Percentiles rank a stretch among this genome's conserved stretches.
Conservation (phyloP, 2,797 vertebrate species). For the Acanthis flammea region DNA sequence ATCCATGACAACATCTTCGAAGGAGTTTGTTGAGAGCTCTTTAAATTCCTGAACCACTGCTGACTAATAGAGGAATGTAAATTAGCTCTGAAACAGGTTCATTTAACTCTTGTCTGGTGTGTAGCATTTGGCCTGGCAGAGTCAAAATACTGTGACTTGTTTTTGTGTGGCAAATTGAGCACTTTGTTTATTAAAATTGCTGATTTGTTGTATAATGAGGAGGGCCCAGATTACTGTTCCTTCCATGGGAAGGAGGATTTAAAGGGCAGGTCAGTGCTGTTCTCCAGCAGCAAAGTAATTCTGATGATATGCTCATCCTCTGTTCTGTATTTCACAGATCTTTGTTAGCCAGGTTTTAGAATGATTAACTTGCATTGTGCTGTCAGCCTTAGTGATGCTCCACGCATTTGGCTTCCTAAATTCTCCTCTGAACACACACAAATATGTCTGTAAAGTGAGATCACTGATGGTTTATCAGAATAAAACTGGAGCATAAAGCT, state of each 20-base stretch:
- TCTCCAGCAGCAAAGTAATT: neutral
- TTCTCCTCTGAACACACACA: neutral
- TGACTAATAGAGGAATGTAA: slow-evolving; percentile 4
- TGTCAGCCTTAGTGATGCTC: neutral
- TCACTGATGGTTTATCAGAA: neutral
- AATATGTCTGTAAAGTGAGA: neutral
- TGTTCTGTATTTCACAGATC: neutral
- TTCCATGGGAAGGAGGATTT: neutral
- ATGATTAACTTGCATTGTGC: neutral
- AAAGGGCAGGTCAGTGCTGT: neutral
- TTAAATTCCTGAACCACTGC: slow-evolving; percentile 6
- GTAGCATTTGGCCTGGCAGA: slow-evolving; percentile 26
- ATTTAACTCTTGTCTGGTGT: slow-evolving; percentile 22
- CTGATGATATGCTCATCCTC: neutral
- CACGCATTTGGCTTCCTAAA: neutral
- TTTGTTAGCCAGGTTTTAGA: neutral
- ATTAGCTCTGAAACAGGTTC: slow-evolving; percentile 6
- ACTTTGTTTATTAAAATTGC: slow-evolving; percentile 25
- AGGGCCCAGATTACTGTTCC: neutral
- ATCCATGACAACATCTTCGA: neutral
- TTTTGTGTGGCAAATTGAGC: slow-evolving; percentile 16
- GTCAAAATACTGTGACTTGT: neutral
- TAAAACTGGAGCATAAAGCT: neutral
- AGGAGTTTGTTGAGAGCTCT: neutral
- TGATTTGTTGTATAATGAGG: neutral